Base-by-base conservation (phyloP, 2,113 vertebrate species). In the Dolichotis patagonum region DNA sequence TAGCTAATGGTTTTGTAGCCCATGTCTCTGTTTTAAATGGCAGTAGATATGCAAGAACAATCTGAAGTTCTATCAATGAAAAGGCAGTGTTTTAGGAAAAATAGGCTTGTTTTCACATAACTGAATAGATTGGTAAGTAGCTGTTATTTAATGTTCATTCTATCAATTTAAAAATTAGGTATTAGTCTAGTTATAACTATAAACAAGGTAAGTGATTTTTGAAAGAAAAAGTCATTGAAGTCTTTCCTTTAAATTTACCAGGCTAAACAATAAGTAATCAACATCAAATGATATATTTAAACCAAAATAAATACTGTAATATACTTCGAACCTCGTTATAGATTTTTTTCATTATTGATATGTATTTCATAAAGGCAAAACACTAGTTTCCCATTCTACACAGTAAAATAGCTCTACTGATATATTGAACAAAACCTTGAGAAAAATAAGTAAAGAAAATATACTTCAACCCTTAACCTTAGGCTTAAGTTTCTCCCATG, bases 1-100 rank as follows among this genome's bases (percentile, higher is more conserved):
- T n/a, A 96, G 75, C 91, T 95, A 91, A 88, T 88, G 92, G 80
- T 71, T 94, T 60, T 82, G 52, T 85, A 41, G 69, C 90, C 87
- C 77, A 19, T 93, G 52, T 71, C 75, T 93, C 28, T 93, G 30
- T 95, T 94, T 95, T 93, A 93, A 96, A 43, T 65, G 56, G 60
- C 17, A 54, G 71, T 96, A 60, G 69, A 60, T 90, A 92, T 38
- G 84, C 60, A 91, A 94, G 28, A 43, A 81, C 9, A 85, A 94
- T 43, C 43, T 85, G 35, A 95, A 67, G 5, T 91, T 85, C 35
- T 94, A 38, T 91, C 87, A 88, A 46, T 91, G 84, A 91, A 87
- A 94, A 93, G 26, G 49, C 30, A 65, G 49, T 24, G 82, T 62
- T 81, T 82, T 71, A 69, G n/a, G 41, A 43, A 94, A 93, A 88